phyloP scores from a whole-genome alignment of 1,140 invertebrate species.

The Drosophila biarmipes region DNA sequence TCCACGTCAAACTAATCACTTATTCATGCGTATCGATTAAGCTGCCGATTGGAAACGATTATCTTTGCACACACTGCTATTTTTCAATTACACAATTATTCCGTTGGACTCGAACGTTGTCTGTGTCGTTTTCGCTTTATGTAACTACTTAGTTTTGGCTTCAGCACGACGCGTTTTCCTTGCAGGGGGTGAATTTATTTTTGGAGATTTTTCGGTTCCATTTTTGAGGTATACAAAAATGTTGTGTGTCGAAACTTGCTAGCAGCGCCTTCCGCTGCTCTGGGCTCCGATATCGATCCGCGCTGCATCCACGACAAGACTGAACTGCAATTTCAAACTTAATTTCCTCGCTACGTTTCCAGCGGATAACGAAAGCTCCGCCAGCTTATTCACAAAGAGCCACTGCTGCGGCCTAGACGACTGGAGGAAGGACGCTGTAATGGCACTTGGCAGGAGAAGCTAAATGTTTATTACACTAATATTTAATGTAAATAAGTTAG shows the following conservation, averaged over 20 bases:
- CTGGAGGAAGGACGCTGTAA: slow-evolving; percentile 23
- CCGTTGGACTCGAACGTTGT: neutral
- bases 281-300: slow-evolving; percentile 80
- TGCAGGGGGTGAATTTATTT: slow-evolving; percentile 27
- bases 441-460: neutral
- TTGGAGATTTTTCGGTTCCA: slow-evolving; percentile 40
- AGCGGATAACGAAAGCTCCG: slow-evolving; percentile 79
- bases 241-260: slow-evolving; percentile 69
- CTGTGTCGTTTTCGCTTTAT: slow-evolving; percentile 18
- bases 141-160: slow-evolving; percentile 7
- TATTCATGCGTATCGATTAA: slow-evolving; percentile 44
- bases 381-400: slow-evolving; percentile 56
- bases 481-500: neutral
- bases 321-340: slow-evolving; percentile 84
- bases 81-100: slow-evolving; percentile 73
- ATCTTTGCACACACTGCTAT: slow-evolving; percentile 22
- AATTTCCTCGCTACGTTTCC: slow-evolving; percentile 76
- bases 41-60: slow-evolving; percentile 55
- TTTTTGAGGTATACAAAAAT: slow-evolving; percentile 54
- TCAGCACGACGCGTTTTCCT: slow-evolving; percentile 3
- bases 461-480: neutral
- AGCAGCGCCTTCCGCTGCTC: slow-evolving; percentile 59
- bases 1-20: slow-evolving; percentile 16
- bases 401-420: slow-evolving; percentile 36
- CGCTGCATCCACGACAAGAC: slow-evolving; percentile 84